These are phyloP conservation scores for Chloroclystis v-ata DNA, from an alignment of 2,888 invertebrate species.

Conservation along the genomic window DNA sequence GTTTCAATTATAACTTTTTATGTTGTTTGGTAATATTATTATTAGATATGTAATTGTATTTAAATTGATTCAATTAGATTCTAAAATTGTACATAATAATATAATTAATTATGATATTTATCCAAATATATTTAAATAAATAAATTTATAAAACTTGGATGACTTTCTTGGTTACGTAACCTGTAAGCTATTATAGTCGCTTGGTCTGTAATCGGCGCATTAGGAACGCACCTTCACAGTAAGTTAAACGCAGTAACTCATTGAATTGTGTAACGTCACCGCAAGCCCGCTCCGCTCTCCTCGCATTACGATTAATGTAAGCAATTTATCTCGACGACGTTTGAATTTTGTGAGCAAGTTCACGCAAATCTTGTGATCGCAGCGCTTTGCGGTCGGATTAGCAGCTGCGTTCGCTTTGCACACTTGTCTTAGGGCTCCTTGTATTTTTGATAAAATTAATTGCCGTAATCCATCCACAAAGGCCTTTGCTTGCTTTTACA, in stretches of 20 bases:
- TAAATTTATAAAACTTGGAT: too few species aligned
- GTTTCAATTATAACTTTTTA: too few species aligned
- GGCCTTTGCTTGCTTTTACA: too few species aligned
- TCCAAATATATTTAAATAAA: too few species aligned
- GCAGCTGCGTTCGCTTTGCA: conserved; percentile 14
- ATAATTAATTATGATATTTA: too few species aligned
- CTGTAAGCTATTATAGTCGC: too few species aligned
- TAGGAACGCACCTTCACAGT: neutral
- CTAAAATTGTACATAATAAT: too few species aligned
- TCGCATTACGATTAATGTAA: conserved; percentile 25
- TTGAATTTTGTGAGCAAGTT: conserved; percentile 22
- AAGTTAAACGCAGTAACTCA: conserved; percentile 18
- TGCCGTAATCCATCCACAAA: too few species aligned
- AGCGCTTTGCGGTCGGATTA: conserved; percentile 14
- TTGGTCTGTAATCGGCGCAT: neutral
- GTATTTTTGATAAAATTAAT: conserved; percentile 5
- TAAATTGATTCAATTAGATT: too few species aligned
- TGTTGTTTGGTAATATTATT: too few species aligned
- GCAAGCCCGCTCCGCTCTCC: conserved; percentile 16
- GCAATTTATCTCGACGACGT: conserved; percentile 23
- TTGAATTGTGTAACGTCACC: conserved; percentile 18
- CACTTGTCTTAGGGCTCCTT: conserved; percentile 15
- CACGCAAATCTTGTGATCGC: conserved; percentile 19
- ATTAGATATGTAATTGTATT: too few species aligned
- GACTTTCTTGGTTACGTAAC: too few species aligned